Percentiles rank a stretch among this genome's conserved stretches.
Conservation (phyloP, 2,113 vertebrate species). For the Xiphorhynchus elegans region DNA sequence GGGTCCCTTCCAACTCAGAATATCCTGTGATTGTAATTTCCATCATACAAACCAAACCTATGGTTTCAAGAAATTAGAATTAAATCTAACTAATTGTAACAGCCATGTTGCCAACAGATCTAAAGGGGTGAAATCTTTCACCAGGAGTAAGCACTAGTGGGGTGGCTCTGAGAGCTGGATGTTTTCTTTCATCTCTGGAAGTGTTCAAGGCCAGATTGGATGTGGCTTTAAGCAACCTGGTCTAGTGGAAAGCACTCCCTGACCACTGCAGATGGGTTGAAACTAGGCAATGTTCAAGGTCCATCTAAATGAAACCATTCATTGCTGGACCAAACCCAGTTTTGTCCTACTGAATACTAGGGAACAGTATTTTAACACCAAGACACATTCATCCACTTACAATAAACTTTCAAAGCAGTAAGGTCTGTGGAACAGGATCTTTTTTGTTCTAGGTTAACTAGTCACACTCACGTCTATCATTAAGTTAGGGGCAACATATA, state of each 20-base stretch:
- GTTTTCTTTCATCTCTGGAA: background rate
- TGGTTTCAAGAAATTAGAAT: background rate
- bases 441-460: background rate
- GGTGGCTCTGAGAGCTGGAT: background rate
- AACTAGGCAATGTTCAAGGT: background rate
- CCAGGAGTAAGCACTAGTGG: background rate
- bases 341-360: background rate
- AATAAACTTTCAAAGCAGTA: background rate
- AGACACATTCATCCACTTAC: background rate
- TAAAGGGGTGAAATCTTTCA: background rate
- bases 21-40: background rate
- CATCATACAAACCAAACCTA: background rate
- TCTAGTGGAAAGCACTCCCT: background rate
- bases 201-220: background rate
- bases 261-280: background rate
- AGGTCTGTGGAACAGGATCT: background rate
- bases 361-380: conserved; percentile 21
- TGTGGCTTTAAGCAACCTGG: background rate
- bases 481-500: background rate
- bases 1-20: background rate
- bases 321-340: background rate
- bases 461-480: background rate
- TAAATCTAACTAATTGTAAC: background rate
- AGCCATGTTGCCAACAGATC: background rate
- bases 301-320: background rate